phyloP scores from a whole-genome alignment of 2,797 vertebrate genomes.

The Cyclura pinguis region DNA sequence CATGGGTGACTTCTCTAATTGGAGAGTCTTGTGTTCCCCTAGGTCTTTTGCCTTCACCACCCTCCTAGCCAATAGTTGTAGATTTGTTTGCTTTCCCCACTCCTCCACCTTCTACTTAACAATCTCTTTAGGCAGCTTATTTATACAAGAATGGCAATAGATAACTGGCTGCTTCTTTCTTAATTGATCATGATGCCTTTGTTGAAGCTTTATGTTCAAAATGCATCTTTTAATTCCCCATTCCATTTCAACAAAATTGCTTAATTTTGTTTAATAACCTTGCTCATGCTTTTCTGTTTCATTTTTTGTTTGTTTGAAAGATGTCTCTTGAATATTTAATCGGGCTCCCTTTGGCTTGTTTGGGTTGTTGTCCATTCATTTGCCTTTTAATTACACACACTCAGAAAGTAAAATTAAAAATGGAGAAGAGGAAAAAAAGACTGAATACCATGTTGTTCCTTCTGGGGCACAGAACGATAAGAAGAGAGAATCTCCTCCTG shows the following conservation, averaged over 20 bases:
- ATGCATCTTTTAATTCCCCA: conserved; percentile 50
- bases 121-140: conserved; percentile 68
- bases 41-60: conserved; percentile 64
- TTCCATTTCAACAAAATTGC: conserved; percentile 54
- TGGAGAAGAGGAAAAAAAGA: conserved; percentile 3
- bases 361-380: conserved; percentile 55
- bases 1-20: conserved; percentile 75
- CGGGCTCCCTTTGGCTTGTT: conserved; percentile 50
- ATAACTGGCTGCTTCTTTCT: conserved; percentile 66
- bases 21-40: conserved; percentile 65
- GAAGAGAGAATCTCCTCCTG: conserved; percentile 24
- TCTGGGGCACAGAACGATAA: conserved; percentile 6
- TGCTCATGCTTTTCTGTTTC: conserved; percentile 32
- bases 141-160: conserved; percentile 71
- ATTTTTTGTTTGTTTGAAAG: conserved; percentile 35
- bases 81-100: conserved; percentile 48
- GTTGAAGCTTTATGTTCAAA: conserved; percentile 61
- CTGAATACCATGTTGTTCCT: background rate
- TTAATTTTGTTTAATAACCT: conserved; percentile 70
- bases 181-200: conserved; percentile 70
- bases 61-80: conserved; percentile 44
- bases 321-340: conserved; percentile 59
- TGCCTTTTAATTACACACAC: conserved; percentile 68
- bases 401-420: conserved; percentile 51
- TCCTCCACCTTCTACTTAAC: conserved; percentile 55